Evolutionary conservation across 2,888 invertebrate genomes (phyloP), one percentile per base, ranked within the genome.

Genomic region (Galerucella calmariensis): DNA sequence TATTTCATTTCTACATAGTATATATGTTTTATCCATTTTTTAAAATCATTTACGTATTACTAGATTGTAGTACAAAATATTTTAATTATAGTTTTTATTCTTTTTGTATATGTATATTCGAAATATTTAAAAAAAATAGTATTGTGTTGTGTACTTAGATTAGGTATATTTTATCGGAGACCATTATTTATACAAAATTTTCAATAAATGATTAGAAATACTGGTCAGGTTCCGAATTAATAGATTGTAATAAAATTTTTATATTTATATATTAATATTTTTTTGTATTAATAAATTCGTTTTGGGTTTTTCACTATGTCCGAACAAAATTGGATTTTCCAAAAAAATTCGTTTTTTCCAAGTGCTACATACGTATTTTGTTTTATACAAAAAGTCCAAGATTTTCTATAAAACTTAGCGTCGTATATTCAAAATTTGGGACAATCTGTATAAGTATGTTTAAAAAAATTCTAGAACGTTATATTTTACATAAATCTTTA

Each of bases 1-100:
- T 82, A 82, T 83, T 83, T 83, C 82, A 81, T 72, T 68, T 79
- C 78, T 69, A 76, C 74, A 51, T 20, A 59, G 68, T 74, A 68
- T 72, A 72, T 67, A 73, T 46, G 24, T 76, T 67, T 63, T 65
- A 66, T 73, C 67, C 65, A 68, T 67, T 70, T 65, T 65, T 63
- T 46, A 12, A 16, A 8, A 65, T 44, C 10, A 44, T 44, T 65
- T 59, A 68, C 41, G 65, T 63, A 58, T 65, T 71, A 59, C 48
- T 69, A 69, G 72, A 27, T 76, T 72, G 66, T 75, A 77, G 75
- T 76, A 75, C 75, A 76, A 78, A 78, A 61, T 78, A 75, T 82
- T 83, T 82, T 77, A 80, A 80, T 78, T 58, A 56, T 67, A 67
- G 78, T 80, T 76, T 80, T 81, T 80, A 77, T 80, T 80, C 76